Base-by-base conservation (phyloP, 92 coral and sea anemone species). In the Zoanthus sansibaricus region DNA sequence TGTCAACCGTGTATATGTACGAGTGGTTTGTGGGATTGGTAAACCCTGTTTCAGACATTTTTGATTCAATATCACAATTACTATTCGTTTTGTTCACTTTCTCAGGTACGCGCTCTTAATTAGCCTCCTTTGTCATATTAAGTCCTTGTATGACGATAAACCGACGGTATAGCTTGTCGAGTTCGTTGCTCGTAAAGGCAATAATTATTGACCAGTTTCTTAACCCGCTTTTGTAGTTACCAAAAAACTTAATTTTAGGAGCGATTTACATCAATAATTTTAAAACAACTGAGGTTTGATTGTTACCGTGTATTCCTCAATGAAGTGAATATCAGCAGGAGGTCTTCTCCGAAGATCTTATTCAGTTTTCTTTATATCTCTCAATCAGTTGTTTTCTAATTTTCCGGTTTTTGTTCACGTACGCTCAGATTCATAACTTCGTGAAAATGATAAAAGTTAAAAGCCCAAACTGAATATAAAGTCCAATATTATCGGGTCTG, bases 11-110 rank as follows among this genome's bases (percentile, higher is more conserved):
- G 21, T 90, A 88, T 18, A 84, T 86, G 32, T 37, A 70, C 7
- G 91, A 90, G 75, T 91, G 87, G 84, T 88, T 91, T 6, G 94
- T 91, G 0, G 94, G 94, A 54, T 91, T 91, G 9, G 89, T 90
- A 91, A 91, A 83, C 21, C 75, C 85, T 14, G 30, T 75, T 46
- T 80, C 85, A 30, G 70, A 12, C 75, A 80, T 78, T 51, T 80
- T 80, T 4, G 85, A 0, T 66, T 58, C 58, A 46, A 12, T 18
- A 30, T 16, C 25, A 44, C 25, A 18, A 52, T 44, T 33, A 14
- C 20, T 9, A 14, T 20, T 20, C 18, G 42, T 44, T 37, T 37
- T 37, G 3, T 37, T 37, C 42, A 37, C 42, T 37, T 37, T 37
- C 42, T 37, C 42, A 1, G 4, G 4, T 46, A 80, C 45, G 37